These are phyloP conservation scores for Virgularia gustaviana DNA, from an alignment of 92 coral and sea anemone genomes.

Conservation along the genomic window DNA sequence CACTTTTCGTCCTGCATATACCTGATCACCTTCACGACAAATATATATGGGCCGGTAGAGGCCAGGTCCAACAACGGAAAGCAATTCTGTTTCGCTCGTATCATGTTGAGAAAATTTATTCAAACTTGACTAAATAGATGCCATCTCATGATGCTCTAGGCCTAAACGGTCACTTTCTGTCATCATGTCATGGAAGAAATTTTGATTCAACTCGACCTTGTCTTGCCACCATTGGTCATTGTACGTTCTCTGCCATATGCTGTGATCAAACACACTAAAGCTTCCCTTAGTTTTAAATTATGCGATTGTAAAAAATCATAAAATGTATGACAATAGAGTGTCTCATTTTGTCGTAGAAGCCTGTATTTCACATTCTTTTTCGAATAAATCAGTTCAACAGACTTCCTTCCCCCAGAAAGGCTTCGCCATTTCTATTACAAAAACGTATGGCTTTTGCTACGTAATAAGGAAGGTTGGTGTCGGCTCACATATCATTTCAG, in stretches of 20 bases:
- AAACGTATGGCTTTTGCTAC: constrained; percentile 6
- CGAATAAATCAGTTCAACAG: constrained; percentile 8
- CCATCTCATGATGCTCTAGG: background rate
- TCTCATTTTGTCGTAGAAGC: constrained; percentile 22
- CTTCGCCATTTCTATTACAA: constrained; percentile 17
- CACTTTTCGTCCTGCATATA: background rate
- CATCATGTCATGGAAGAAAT: background rate
- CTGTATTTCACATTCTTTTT: background rate
- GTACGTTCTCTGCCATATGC: constrained; percentile 10
- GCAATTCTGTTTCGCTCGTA: background rate
- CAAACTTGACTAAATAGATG: no score
- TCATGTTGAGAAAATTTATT: background rate
- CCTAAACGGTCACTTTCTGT: background rate
- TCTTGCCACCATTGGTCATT: constrained; percentile 25
- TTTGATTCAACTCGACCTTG: background rate
- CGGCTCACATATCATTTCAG: background rate
- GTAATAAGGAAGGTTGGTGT: constrained; percentile 32
- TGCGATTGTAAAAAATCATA: constrained; percentile 20
- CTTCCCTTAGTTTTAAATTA: constrained; percentile 16
- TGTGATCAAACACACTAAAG: constrained; percentile 24
- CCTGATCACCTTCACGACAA: background rate
- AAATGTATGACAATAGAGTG: constrained; percentile 14
- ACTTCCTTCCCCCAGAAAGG: background rate
- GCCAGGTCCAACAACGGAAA: constrained; percentile 1
- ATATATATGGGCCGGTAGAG: constrained; percentile 11